Evolutionary conservation across 2,888 invertebrate species (phyloP).

Genomic region (Ischnus inquisitorius): DNA sequence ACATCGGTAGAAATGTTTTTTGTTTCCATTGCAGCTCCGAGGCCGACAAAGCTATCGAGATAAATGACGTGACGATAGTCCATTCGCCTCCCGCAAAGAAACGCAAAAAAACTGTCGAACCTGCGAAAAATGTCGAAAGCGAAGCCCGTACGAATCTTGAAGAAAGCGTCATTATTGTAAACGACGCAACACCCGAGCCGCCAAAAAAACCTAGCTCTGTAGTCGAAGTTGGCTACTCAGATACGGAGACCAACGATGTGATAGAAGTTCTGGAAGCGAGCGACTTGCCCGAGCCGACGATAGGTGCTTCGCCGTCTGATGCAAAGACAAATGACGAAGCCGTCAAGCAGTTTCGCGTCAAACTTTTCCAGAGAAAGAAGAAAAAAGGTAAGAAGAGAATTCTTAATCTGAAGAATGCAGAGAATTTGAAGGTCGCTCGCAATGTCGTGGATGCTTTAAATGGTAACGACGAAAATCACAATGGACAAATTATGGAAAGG

Average conservation of each 20-base stretch:
- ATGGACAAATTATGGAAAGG: slow-evolving; percentile 52
- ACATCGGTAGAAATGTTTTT: slow-evolving; percentile 2
- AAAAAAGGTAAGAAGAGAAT: background rate
- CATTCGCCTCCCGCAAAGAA: slow-evolving; percentile 38
- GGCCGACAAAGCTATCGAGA: slow-evolving; percentile 1
- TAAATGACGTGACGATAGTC: slow-evolving; percentile 10
- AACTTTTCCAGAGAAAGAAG: background rate
- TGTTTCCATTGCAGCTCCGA: slow-evolving; percentile 30
- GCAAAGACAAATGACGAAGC: background rate
- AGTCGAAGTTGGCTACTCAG: slow-evolving; percentile 45
- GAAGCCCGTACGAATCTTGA: background rate
- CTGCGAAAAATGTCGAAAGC: background rate
- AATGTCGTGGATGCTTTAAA: background rate
- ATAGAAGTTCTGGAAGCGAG: slow-evolving; percentile 21
- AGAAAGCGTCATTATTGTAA: slow-evolving; percentile 64
- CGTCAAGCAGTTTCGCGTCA: background rate
- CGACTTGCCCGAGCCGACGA: background rate
- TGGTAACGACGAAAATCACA: slow-evolving; percentile 57
- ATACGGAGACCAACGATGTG: slow-evolving; percentile 22
- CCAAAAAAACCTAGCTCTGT: background rate
- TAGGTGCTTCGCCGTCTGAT: background rate
- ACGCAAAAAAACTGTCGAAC: background rate
- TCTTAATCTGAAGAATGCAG: background rate
- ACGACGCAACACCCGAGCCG: slow-evolving; percentile 14
- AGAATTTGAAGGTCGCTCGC: background rate